Percentiles rank a stretch among this genome's conserved stretches.
phyloP scores from a whole-genome alignment of 2,888 invertebrate genomes.

The Folsomia manolachei region DNA sequence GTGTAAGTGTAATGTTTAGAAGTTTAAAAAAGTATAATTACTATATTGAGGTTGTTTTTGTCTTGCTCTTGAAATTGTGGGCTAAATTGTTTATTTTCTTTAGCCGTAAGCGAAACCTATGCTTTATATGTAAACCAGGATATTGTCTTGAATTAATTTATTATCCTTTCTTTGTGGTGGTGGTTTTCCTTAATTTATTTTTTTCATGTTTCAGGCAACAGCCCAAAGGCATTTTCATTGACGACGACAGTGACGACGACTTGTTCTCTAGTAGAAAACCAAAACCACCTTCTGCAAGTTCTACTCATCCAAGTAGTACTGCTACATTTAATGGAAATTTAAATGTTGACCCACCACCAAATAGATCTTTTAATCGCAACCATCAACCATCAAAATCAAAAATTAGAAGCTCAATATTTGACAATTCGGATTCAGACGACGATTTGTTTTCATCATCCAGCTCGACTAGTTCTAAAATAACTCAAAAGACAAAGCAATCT shows the following conservation, averaged over 20 bases:
- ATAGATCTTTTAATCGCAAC: conserved; percentile 3
- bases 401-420: conserved; percentile 41
- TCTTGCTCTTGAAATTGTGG: too few relatives aligned
- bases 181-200: not conserved
- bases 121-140: too few relatives aligned
- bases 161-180: too few relatives aligned
- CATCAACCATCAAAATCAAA: not conserved
- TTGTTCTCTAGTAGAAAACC: conserved; percentile 22
- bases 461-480: conserved; percentile 29
- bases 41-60: too few relatives aligned
- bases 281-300: not conserved
- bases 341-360: not conserved
- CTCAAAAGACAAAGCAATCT: not conserved
- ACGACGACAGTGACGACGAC: conserved; percentile 40
- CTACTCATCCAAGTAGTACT: too few relatives aligned
- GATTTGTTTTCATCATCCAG: conserved; percentile 38
- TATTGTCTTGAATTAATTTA: too few relatives aligned
- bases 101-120: too few relatives aligned
- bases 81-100: too few relatives aligned
- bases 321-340: not conserved
- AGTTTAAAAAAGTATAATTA: too few relatives aligned
- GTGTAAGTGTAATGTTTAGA: too few relatives aligned
- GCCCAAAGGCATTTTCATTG: conserved; percentile 28
- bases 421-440: conserved; percentile 48
- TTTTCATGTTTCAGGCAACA: not conserved